Conservation (phyloP, 2,113 vertebrate genomes). For the Hypocryptadius cinnamomeus region DNA sequence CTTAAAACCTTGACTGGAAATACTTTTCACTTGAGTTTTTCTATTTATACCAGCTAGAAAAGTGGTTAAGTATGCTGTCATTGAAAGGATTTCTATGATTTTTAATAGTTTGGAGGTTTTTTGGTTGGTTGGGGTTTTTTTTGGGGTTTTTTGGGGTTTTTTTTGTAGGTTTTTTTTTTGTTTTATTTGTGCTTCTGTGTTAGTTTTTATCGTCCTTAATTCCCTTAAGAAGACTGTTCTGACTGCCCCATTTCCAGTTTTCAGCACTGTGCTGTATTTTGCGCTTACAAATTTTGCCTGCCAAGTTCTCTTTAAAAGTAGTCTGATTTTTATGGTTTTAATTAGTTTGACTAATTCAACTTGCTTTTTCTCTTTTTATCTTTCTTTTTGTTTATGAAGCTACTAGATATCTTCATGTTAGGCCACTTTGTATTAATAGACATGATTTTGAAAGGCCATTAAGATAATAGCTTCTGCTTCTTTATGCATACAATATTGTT, state of each 20-base stretch:
- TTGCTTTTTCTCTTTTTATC: not conserved
- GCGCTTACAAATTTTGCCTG: not conserved
- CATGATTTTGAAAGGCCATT: not conserved
- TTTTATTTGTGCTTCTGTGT: not conserved
- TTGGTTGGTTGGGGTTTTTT: too few species aligned
- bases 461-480: not conserved
- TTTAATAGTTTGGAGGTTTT: not conserved
- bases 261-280: not conserved
- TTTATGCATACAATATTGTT: not conserved
- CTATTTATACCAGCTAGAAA: not conserved
- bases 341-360: not conserved
- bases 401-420: not conserved
- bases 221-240: not conserved
- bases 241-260: not conserved
- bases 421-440: not conserved
- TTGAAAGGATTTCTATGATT: not conserved
- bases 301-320: not conserved
- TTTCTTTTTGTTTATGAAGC: accelerated
- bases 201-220: not conserved
- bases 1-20: not conserved
- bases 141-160: too few species aligned
- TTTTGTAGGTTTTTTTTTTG: too few species aligned
- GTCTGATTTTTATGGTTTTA: not conserved
- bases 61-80: not conserved
- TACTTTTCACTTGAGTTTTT: not conserved